Conservation (phyloP, 2,888 invertebrate genomes). For the Plagiodera versicolora region DNA sequence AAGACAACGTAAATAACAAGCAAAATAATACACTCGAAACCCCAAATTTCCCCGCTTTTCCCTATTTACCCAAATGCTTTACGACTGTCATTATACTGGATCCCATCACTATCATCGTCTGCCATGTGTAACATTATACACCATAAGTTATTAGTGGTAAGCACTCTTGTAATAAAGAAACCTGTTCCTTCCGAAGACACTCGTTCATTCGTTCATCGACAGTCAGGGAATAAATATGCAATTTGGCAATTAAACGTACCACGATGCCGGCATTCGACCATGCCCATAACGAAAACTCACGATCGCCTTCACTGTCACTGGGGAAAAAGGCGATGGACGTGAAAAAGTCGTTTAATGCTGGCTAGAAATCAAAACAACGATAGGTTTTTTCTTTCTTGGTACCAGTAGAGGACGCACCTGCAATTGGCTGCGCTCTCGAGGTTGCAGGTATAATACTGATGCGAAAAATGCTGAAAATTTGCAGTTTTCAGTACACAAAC, state of each 20-base stretch:
- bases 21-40: background rate
- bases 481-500: no score
- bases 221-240: conserved; percentile 22
- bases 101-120: conserved; percentile 17
- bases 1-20: conserved; percentile 6
- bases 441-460: no score
- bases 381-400: no score
- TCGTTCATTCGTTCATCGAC: conserved; percentile 5
- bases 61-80: conserved; percentile 16
- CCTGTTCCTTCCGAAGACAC: conserved; percentile 1
- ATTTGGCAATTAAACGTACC: conserved; percentile 21
- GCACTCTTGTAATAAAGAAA: conserved; percentile 7
- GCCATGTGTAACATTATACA: conserved; percentile 23
- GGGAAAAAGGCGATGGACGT: no score
- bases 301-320: background rate
- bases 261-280: conserved; percentile 13
- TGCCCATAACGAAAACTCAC: conserved; percentile 13
- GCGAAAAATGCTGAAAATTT: no score
- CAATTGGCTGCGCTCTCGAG: no score
- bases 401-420: no score
- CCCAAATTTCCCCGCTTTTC: conserved; percentile 9
- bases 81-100: conserved; percentile 15
- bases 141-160: conserved; percentile 19
- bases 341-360: background rate
- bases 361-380: background rate